Evolutionary conservation across 2,797 vertebrate genomes (phyloP).

Genomic region (Cygnus olor): DNA sequence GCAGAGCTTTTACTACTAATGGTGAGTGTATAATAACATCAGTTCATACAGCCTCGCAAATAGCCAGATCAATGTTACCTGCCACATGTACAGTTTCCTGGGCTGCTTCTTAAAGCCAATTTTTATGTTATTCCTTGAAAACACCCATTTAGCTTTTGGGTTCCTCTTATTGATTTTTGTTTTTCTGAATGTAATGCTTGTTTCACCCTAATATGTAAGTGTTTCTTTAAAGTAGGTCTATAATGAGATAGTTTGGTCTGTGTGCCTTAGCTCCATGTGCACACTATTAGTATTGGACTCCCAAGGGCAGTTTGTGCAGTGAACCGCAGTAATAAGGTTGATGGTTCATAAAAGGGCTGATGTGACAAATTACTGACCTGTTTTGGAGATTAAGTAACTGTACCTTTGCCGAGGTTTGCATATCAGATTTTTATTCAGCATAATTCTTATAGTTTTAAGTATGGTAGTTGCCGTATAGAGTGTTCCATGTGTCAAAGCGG

Average conservation of each 20-base stretch:
- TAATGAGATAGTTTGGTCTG: conserved; percentile 61
- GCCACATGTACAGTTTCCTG: conserved; percentile 36
- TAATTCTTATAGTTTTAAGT: background rate
- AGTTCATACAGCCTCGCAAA: background rate
- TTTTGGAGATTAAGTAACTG: conserved; percentile 51
- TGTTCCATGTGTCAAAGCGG: background rate
- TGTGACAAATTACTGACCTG: conserved; percentile 76
- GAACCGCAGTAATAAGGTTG: conserved; percentile 75
- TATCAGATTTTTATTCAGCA: conserved; percentile 17
- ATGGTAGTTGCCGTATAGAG: background rate
- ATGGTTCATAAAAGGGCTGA: conserved; percentile 72
- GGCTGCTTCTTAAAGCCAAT: background rate
- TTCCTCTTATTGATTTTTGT: conserved; percentile 51
- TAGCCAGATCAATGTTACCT: conserved; percentile 43
- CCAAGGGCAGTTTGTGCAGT: conserved; percentile 62
- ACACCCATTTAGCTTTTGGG: conserved; percentile 16
- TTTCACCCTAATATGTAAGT: conserved; percentile 51
- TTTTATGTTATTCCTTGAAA: conserved; percentile 14
- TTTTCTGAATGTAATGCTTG: conserved; percentile 42
- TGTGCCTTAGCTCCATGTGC: conserved; percentile 40
- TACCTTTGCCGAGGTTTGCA: conserved; percentile 44
- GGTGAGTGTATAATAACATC: conserved; percentile 24
- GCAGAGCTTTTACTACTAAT: background rate
- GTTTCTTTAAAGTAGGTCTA: conserved; percentile 65
- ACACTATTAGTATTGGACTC: conserved; percentile 63